phyloP scores from a whole-genome alignment of 1,140 invertebrate genomes.

The Drosophila lini region DNA sequence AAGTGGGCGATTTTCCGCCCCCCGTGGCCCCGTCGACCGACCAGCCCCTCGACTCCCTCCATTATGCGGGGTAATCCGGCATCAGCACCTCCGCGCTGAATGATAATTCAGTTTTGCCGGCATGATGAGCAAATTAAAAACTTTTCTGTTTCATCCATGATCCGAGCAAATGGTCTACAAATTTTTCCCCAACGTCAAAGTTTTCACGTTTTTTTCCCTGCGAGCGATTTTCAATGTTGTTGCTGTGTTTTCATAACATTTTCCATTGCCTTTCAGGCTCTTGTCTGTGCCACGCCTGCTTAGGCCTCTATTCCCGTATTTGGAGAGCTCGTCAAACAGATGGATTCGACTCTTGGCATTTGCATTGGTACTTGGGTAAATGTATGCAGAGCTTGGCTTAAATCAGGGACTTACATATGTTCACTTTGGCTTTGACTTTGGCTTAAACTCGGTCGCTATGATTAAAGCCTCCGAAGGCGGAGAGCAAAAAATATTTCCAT shows the following conservation, averaged over 20 bases:
- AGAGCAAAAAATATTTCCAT: neutral
- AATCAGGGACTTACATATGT: constrained; percentile 14
- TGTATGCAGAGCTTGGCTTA: constrained; percentile 4
- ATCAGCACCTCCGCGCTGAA: constrained; percentile 37
- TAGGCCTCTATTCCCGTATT: neutral
- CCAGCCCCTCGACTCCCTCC: neutral
- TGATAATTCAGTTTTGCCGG: constrained; percentile 61
- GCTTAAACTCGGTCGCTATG: neutral
- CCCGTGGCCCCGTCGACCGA: neutral
- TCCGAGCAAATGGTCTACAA: constrained; percentile 46
- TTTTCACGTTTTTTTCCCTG: constrained; percentile 24
- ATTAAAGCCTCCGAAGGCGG: neutral
- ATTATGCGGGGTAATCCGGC: constrained; percentile 29
- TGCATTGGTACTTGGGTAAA: constrained; percentile 15
- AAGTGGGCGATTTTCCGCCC: constrained; percentile 25
- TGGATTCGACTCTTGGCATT: constrained; percentile 28
- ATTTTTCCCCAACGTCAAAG: constrained; percentile 40
- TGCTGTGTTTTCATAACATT: constrained; percentile 4
- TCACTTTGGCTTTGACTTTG: neutral
- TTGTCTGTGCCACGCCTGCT: constrained; percentile 18
- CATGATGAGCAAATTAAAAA: constrained; percentile 67
- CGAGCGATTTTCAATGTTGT: constrained; percentile 18
- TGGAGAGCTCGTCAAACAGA: constrained; percentile 21
- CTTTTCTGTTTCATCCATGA: constrained; percentile 49
- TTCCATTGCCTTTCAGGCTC: constrained; percentile 6